phyloP scores from a whole-genome alignment of 2,797 vertebrate species.

The Clarias pachynema region DNA sequence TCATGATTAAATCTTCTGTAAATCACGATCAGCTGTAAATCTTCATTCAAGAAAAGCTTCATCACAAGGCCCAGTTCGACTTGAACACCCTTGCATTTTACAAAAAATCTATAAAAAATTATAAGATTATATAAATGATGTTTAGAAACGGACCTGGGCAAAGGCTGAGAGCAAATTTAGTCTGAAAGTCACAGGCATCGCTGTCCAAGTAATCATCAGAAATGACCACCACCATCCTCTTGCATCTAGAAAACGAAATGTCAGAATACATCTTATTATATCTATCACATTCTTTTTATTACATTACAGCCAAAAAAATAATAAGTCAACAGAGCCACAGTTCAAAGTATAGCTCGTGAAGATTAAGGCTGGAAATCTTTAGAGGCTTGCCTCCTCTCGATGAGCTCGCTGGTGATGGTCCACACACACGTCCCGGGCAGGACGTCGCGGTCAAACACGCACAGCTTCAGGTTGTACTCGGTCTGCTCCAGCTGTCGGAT shows the following conservation, averaged over 20 bases:
- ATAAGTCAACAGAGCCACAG: background rate
- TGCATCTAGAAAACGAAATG: constrained; percentile 77
- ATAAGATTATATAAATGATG: background rate
- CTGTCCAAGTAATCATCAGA: constrained; percentile 96
- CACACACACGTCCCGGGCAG: constrained; percentile 93
- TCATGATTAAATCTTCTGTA: no score
- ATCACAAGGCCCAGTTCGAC: no score
- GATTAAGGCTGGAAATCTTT: background rate
- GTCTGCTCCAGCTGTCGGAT: constrained; percentile 92
- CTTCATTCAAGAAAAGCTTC: no score
- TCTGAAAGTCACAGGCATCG: constrained; percentile 95
- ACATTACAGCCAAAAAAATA: background rate
- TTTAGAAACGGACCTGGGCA: constrained; percentile 79
- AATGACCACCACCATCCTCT: constrained; percentile 93
- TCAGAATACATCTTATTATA: background rate
- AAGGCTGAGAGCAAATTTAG: constrained; percentile 97
- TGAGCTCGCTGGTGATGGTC: constrained; percentile 95
- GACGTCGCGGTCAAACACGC: constrained; percentile 94
- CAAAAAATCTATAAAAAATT: no score
- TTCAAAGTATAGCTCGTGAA: background rate
- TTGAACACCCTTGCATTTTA: no score
- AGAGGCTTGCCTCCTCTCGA: constrained; percentile 83
- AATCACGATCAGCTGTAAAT: no score
- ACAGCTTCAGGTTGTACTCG: constrained; percentile 85
- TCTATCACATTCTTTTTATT: background rate